These are phyloP conservation scores for Caenorhabditis latens DNA, from an alignment of 1,140 invertebrate genomes.

Conservation along the genomic window DNA sequence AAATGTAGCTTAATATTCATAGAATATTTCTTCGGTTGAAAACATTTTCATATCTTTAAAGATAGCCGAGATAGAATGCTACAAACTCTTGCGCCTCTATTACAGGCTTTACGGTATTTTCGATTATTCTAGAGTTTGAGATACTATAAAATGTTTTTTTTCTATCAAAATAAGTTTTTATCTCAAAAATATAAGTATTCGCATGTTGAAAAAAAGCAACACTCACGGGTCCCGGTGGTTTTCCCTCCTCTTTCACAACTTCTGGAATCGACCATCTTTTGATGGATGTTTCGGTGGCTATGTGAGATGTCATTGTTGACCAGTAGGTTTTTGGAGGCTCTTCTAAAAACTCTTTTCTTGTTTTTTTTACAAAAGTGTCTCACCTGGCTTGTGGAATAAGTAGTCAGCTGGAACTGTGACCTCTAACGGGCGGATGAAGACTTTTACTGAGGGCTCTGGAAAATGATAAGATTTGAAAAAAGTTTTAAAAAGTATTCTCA, in stretches of 20 bases:
- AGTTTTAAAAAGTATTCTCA: neutral
- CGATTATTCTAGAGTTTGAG: too few relatives aligned
- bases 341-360: neutral
- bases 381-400: slow-evolving; percentile 24
- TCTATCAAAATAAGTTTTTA: too few relatives aligned
- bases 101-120: too few relatives aligned
- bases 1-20: too few relatives aligned
- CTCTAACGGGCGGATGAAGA: slow-evolving; percentile 62
- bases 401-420: slow-evolving; percentile 54
- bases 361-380: neutral
- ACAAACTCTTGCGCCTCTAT: too few relatives aligned
- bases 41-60: too few relatives aligned
- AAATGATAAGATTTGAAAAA: neutral
- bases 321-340: slow-evolving; percentile 28
- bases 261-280: slow-evolving; percentile 57
- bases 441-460: slow-evolving; percentile 60
- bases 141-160: too few relatives aligned
- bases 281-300: slow-evolving; percentile 56
- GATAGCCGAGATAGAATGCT: too few relatives aligned
- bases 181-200: too few relatives aligned
- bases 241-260: slow-evolving; percentile 50
- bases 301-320: slow-evolving; percentile 60
- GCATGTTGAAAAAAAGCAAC: neutral
- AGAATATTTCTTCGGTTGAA: too few relatives aligned
- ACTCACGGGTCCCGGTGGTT: slow-evolving; percentile 59